Base-by-base conservation (phyloP, 2,113 vertebrate species). In the Thalassarche chlororhynchos region DNA sequence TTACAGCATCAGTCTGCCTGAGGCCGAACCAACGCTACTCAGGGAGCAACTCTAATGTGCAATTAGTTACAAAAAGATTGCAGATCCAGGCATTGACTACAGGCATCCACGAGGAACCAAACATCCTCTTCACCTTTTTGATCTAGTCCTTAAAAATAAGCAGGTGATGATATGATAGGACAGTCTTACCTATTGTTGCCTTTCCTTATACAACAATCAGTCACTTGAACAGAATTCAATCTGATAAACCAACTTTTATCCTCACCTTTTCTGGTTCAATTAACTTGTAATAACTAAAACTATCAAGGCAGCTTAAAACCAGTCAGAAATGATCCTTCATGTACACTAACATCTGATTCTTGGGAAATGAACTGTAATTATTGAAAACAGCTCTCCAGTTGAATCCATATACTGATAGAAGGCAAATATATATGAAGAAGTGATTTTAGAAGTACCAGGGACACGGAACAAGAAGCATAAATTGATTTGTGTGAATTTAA, bases 251-350 rank as follows among this genome's bases (percentile, higher is more conserved):
- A 93, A 93, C 12, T 89, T 92, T 87, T 91, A 89, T 72, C 71
- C 90, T 66, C 61, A 94, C 55, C 34, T 96, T 96, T 58, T 74
- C 93, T 85, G 65, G 32, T 95, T 92, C 89, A 83, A 75, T 97
- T 96, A 93, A 76, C 38, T 90, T 96, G 79, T 76, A 93, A 87
- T 93, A 94, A 95, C 60, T 74, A 71, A 87, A 98, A 91, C 66
- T 90, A 94, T 81, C 81, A 94, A 94, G 49, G 87, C 69, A 84
- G 40, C 84, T 93, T 88, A 94, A 96, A 96, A 57, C 9, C 54
- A 80, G 85, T 51, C 31, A 87, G 47, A 47, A 89, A 90, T 84
- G 58, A 89, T 92, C 54, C 94, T 94, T 89, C 52, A 65, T 36
- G 64, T 85, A 57, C 74, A 51, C 70, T 78, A 91, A 89, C 31